These are phyloP conservation scores for Triplophysa yarkandensis DNA, from an alignment of 2,797 vertebrate species.

Conservation along the genomic window DNA sequence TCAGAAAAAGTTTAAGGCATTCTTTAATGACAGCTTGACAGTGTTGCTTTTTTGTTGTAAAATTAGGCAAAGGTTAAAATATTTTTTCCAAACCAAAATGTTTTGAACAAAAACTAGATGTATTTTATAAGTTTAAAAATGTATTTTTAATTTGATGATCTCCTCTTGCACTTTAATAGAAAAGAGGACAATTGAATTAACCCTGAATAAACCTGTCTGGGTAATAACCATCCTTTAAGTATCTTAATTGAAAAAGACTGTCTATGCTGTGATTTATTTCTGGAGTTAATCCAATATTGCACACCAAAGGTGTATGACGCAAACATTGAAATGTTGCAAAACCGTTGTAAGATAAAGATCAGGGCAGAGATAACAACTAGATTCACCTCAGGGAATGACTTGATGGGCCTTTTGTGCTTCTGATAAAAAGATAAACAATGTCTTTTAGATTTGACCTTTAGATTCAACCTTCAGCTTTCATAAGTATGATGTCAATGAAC, in stretches of 20 bases:
- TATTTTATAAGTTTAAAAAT: too few relatives aligned
- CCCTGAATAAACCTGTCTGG: conserved; percentile 49
- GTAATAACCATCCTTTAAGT: conserved; percentile 57
- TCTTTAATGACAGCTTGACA: not conserved
- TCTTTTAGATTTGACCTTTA: conserved; percentile 20
- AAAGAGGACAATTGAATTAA: conserved; percentile 61
- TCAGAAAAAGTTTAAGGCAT: not conserved
- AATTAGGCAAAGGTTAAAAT: not conserved
- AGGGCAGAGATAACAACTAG: not conserved
- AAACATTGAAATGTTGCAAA: conserved; percentile 6
- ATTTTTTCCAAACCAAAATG: not conserved
- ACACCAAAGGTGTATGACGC: conserved; percentile 66
- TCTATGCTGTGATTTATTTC: conserved; percentile 61
- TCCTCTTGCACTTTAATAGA: not conserved
- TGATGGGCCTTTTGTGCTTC: not conserved
- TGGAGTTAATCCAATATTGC: conserved; percentile 66
- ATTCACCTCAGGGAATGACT: not conserved
- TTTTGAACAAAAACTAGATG: too few relatives aligned
- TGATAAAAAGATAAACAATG: conserved; percentile 13
- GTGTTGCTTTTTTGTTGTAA: too few relatives aligned
- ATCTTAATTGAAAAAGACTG: conserved; percentile 52
- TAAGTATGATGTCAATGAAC: not conserved
- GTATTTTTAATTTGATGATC: not conserved
- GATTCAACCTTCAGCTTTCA: conserved; percentile 14
- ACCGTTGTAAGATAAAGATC: conserved; percentile 7